Conservation (phyloP, 2,797 vertebrate species). For the Neomorphus geoffroyi region DNA sequence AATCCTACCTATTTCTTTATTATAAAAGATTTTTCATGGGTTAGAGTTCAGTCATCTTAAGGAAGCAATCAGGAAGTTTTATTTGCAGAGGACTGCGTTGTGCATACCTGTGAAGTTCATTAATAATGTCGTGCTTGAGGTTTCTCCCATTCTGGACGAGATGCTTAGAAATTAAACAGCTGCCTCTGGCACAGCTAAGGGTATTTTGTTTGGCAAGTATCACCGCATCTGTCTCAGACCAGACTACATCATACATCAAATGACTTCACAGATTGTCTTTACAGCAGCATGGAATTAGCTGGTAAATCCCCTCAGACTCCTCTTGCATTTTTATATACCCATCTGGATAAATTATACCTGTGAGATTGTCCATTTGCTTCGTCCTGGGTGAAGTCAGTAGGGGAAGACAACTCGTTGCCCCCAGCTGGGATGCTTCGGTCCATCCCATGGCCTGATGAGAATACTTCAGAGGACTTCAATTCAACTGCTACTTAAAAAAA, state of each 20-base stretch:
- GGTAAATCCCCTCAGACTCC: not conserved
- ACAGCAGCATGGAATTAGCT: slow-evolving; percentile 35
- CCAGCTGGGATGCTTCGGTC: slow-evolving; percentile 17
- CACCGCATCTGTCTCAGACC: slow-evolving; percentile 9
- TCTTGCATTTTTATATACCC: not conserved
- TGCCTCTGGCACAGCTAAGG: slow-evolving; percentile 53
- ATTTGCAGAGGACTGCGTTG: not conserved
- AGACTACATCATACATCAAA: slow-evolving; percentile 45
- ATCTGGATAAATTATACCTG: slow-evolving; percentile 74
- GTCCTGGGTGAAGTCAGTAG: slow-evolving; percentile 34
- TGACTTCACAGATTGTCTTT: slow-evolving; percentile 59
- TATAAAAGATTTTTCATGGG: not conserved
- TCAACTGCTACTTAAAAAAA: slow-evolving; percentile 60
- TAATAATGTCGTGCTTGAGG: slow-evolving; percentile 27
- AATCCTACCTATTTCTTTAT: not conserved
- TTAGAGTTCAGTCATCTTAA: not conserved
- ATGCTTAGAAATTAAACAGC: slow-evolving; percentile 46
- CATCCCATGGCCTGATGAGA: slow-evolving; percentile 67
- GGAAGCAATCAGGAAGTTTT: slow-evolving; percentile 22
- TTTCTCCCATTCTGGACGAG: slow-evolving; percentile 43
- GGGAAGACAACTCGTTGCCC: slow-evolving; percentile 51
- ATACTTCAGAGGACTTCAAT: slow-evolving; percentile 63
- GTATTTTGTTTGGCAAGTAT: slow-evolving; percentile 62
- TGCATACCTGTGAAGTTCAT: slow-evolving; percentile 28
- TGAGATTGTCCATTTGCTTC: slow-evolving; percentile 68